Percentiles rank a stretch among this genome's conserved stretches.
These are phyloP conservation scores for Cephalopterus ornatus DNA, from an alignment of 2,113 vertebrate species.

Conservation along the genomic window DNA sequence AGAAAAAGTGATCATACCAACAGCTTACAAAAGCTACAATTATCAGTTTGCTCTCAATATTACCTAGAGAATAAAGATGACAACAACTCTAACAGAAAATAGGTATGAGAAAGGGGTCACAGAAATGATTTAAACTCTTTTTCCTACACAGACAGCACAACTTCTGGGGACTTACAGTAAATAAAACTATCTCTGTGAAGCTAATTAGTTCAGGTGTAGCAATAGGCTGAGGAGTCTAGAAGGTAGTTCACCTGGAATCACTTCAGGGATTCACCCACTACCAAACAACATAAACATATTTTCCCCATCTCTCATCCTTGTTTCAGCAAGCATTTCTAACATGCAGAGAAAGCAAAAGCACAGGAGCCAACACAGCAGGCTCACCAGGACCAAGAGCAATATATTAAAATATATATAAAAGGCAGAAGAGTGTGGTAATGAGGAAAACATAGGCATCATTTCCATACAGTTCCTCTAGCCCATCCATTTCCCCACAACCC, in stretches of 20 bases:
- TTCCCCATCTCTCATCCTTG: not conserved
- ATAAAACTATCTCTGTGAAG: not conserved
- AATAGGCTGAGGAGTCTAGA: not conserved
- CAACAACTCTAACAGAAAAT: not conserved
- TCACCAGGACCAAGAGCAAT: not conserved
- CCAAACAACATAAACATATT: not conserved
- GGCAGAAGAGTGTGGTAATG: not conserved
- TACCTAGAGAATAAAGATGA: not conserved
- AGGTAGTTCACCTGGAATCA: not conserved
- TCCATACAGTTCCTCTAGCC: not conserved
- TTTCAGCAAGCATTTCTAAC: not conserved
- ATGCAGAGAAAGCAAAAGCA: not conserved
- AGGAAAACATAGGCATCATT: not conserved
- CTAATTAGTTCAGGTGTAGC: constrained; percentile 34
- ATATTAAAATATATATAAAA: not conserved
- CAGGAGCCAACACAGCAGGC: not conserved
- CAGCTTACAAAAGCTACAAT: not conserved
- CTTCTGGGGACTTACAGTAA: not conserved
- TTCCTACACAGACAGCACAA: not conserved
- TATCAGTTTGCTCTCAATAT: not conserved
- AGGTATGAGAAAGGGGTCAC: not conserved
- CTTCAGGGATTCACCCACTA: not conserved
- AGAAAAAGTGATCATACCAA: not conserved
- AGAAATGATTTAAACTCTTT: not conserved
- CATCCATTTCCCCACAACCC: not conserved